Conservation (phyloP, 2,113 vertebrate species). For the Elanus axillaris region DNA sequence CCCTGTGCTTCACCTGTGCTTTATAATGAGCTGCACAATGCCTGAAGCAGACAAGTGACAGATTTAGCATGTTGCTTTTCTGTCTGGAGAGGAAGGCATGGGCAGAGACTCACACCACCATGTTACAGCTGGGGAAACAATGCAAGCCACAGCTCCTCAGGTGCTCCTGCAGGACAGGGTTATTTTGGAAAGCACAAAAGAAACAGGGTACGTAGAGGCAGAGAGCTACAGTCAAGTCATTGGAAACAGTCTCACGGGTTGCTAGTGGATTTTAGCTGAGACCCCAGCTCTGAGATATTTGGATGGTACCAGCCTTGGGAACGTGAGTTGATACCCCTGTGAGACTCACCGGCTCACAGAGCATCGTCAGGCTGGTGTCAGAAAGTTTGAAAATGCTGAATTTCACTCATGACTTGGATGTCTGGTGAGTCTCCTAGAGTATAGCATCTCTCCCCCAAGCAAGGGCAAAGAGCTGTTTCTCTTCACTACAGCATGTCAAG, state of each 20-base stretch:
- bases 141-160: background rate
- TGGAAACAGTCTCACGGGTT: background rate
- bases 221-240: background rate
- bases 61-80: background rate
- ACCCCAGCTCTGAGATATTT: background rate
- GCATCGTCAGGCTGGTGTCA: background rate
- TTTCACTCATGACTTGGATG: background rate
- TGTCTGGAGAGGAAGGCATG: background rate
- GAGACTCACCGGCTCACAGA: background rate
- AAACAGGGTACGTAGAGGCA: background rate
- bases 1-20: background rate
- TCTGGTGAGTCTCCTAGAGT: background rate
- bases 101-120: fast-evolving
- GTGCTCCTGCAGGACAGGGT: background rate
- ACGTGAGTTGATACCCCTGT: background rate
- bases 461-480: background rate
- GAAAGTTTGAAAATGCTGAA: background rate
- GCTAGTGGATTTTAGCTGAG: background rate
- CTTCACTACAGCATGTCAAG: background rate
- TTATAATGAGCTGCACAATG: background rate
- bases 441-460: background rate
- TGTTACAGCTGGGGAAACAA: background rate
- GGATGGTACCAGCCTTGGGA: background rate
- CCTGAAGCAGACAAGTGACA: fast-evolving
- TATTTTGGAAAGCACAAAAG: background rate